Base-by-base conservation (phyloP, 2,888 invertebrate genomes). In the Antheraea assamensis region DNA sequence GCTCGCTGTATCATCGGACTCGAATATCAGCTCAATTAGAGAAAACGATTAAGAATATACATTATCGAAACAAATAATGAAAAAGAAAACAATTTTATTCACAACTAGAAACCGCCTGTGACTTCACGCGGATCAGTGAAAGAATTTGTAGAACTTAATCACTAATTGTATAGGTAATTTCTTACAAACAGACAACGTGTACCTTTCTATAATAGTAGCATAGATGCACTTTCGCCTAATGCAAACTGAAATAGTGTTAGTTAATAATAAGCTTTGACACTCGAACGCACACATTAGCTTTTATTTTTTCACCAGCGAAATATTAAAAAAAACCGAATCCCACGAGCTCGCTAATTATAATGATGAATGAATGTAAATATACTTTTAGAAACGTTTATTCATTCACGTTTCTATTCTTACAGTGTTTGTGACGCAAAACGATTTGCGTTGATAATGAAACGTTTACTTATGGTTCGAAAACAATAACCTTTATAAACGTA, bases 321-420 rank as follows among this genome's bases (percentile, higher is more conserved):
- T 35, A 68, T 68, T n/a, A 42, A 42, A 35, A 68, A 31, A 68
- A 68, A 35, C 10, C 27, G 72, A n/a, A 58, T 70, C 13, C 8
- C n/a, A 70, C 70, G 68, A 70, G 30, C 30, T 42, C 17, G 27
- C 73, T 58, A 73, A 73, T 71, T 66, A 64, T 73, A 72, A 66
- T 42, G 71, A 68, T 74, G 71, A 66, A 68, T 64, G 74, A 31
- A 71, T 73, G 58, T 70, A 68, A 71, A 72, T 52, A 71, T 31
- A 71, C 35, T 52, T 66, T 71, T 66, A 49, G 31, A 55, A 21
- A 24, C 35, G 64, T 74, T 71, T 71, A 74, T 75, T 73, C 74
- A 78, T 78, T 76, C 76, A 76, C 71, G 64, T 35, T 55, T 71
- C 75, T 75, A 75, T 75, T 78, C 74, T 64, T 73, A 75, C 31